Percentiles rank a stretch among this genome's conserved stretches.
Evolutionary conservation across 2,888 invertebrate genomes (phyloP).

Genomic region (Brachypterus glaber): DNA sequence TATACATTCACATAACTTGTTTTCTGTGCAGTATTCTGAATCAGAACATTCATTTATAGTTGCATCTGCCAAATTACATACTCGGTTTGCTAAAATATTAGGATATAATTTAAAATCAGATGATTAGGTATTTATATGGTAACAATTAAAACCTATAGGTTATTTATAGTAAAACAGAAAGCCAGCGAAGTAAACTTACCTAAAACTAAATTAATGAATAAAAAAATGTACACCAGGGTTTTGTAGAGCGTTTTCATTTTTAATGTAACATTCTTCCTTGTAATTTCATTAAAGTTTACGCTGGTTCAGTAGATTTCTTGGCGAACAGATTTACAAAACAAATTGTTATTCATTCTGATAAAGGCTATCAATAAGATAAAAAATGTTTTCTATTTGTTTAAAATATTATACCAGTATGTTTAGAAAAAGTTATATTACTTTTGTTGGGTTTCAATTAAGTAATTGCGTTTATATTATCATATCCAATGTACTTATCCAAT

Average conservation of each 20-base stretch:
- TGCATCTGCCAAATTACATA: slow-evolving; percentile 21
- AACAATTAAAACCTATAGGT: no score
- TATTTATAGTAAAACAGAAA: no score
- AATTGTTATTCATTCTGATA: no score
- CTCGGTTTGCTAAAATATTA: slow-evolving; percentile 19
- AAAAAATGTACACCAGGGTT: no score
- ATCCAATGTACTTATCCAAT: slow-evolving; percentile 35
- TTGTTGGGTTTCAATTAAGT: slow-evolving; percentile 25
- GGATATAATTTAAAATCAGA: background rate
- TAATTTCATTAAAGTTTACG: no score
- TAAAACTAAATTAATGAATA: no score
- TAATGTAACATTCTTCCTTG: no score
- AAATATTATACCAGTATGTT: slow-evolving; percentile 1
- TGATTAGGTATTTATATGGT: no score
- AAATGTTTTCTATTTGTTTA: slow-evolving; percentile 1
- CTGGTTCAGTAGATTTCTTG: no score
- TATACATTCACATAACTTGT: slow-evolving; percentile 29
- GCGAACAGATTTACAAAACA: no score
- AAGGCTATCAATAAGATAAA: slow-evolving; percentile 7
- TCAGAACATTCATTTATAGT: slow-evolving; percentile 24
- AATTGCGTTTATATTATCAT: slow-evolving; percentile 26
- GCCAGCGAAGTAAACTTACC: slow-evolving; percentile 13
- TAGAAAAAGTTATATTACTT: background rate
- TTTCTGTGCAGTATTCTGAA: slow-evolving; percentile 30
- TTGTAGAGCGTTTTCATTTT: no score